phyloP scores from a whole-genome alignment of 1,140 invertebrate species.

The Micrasema minimum region DNA sequence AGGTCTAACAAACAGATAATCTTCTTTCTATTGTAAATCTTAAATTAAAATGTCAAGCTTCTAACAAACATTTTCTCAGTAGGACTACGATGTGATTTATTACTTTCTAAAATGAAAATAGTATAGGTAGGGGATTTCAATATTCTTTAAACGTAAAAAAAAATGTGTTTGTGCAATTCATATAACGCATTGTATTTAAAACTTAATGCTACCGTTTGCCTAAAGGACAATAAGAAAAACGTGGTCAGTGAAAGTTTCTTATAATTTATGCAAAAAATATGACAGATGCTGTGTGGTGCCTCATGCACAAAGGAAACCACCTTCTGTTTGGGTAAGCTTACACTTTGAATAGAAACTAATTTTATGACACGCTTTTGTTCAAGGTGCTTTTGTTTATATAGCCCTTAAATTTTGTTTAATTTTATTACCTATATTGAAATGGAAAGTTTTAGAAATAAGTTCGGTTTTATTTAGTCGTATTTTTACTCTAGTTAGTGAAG shows the following conservation, averaged over 20 bases:
- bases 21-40: no score
- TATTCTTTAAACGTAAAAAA: no score
- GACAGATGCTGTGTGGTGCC: conserved; percentile 23
- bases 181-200: neutral
- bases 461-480: conserved; percentile 7
- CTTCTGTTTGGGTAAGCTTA: conserved; percentile 38
- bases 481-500: conserved; percentile 10
- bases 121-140: no score
- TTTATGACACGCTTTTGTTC: conserved; percentile 13
- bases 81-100: no score
- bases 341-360: conserved; percentile 10
- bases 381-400: conserved; percentile 27
- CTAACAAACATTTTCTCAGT: no score
- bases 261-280: conserved; percentile 41
- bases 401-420: no score
- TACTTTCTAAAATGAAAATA: no score
- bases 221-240: neutral
- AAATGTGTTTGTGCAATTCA: conserved; percentile 29
- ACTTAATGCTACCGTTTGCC: conserved; percentile 17
- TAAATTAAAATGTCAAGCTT: no score
- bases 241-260: conserved; percentile 31
- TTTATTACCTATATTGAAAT: no score
- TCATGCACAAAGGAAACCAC: conserved; percentile 34
- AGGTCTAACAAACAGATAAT: no score
- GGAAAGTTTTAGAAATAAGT: no score